phyloP scores from a whole-genome alignment of 2,113 vertebrate species.

The Paedocypris sp. region DNA sequence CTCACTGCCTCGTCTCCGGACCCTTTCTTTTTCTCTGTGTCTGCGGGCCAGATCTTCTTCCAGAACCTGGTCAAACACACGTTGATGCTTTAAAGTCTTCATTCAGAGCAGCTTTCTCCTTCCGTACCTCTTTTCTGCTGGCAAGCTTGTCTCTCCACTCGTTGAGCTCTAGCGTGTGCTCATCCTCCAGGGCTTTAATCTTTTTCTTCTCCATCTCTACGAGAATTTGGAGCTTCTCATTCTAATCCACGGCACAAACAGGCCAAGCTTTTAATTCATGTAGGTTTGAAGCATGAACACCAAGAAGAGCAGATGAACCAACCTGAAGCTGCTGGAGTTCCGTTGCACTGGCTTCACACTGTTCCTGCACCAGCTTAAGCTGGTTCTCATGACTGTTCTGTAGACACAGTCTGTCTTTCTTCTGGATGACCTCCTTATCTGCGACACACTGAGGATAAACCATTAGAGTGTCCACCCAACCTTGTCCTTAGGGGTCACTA shows the following conservation, averaged over 20 bases:
- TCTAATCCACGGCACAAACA: conserved; percentile 37
- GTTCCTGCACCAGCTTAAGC: conserved; percentile 43
- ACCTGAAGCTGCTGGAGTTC: conserved; percentile 62
- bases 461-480: neutral
- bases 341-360: conserved; percentile 41
- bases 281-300: no score
- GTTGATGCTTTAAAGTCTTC: neutral
- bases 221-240: conserved; percentile 51
- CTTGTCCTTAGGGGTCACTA: neutral
- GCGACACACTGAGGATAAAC: conserved; percentile 35
- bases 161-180: conserved; percentile 54
- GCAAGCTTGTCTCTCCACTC: conserved; percentile 52
- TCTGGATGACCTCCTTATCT: conserved; percentile 45
- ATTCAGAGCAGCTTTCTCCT: neutral
- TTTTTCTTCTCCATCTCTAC: conserved; percentile 52
- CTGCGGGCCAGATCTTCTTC: conserved; percentile 50
- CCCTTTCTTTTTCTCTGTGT: conserved; percentile 19
- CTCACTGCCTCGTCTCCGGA: conserved; percentile 4
- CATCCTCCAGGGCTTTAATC: conserved; percentile 49
- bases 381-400: conserved; percentile 44
- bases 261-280: no score
- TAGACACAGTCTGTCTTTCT: conserved; percentile 32
- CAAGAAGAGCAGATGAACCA: no score
- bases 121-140: conserved; percentile 49
- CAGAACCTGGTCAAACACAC: conserved; percentile 41